Conservation (phyloP, 2,888 invertebrate genomes). For the Drosophila colorata region DNA sequence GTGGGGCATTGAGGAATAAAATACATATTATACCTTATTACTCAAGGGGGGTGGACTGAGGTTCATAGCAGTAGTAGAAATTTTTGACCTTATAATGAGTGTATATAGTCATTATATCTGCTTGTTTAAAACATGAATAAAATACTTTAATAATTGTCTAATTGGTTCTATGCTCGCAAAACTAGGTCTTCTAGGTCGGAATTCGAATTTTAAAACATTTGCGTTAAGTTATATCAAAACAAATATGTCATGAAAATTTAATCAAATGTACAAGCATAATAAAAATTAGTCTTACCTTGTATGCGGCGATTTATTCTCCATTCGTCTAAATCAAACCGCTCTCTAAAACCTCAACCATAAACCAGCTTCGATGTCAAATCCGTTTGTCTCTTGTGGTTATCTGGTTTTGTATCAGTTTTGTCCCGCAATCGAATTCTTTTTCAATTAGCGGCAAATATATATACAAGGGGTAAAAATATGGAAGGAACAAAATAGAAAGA, state of each 20-base stretch:
- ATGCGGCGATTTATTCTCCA: neutral
- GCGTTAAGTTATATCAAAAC: neutral
- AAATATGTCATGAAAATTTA: too few relatives aligned
- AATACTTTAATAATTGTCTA: too few relatives aligned
- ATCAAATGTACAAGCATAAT: too few relatives aligned
- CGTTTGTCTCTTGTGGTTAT: constrained; percentile 2
- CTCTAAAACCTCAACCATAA: neutral
- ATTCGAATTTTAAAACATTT: neutral
- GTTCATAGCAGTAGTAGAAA: neutral
- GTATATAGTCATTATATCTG: too few relatives aligned
- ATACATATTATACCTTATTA: too few relatives aligned
- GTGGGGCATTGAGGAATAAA: too few relatives aligned
- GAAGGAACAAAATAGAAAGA: too few relatives aligned
- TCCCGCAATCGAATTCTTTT: neutral
- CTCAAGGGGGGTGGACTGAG: neutral
- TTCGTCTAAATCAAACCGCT: neutral
- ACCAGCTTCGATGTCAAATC: neutral
- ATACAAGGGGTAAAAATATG: too few relatives aligned
- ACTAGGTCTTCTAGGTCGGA: too few relatives aligned
- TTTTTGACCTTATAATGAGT: neutral
- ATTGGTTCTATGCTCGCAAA: too few relatives aligned
- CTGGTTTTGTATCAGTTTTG: neutral
- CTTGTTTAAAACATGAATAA: neutral
- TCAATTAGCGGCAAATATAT: too few relatives aligned
- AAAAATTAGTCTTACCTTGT: neutral